Evolutionary conservation across 2,888 invertebrate species (phyloP).

Genomic region (Lutraria lutraria): DNA sequence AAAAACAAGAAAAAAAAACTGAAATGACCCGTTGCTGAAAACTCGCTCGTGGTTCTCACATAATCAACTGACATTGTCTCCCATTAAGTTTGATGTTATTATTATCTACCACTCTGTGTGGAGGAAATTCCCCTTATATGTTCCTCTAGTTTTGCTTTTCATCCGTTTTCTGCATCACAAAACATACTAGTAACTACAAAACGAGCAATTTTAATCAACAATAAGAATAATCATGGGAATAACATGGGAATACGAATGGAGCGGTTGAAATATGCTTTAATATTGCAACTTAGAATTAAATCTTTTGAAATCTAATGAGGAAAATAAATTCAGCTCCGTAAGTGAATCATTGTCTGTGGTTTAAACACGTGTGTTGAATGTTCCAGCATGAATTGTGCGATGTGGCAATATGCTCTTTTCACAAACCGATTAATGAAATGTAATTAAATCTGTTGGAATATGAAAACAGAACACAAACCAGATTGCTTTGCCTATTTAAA

Average conservation of each 20-base stretch:
- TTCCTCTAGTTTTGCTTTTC: neutral
- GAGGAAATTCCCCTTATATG: neutral
- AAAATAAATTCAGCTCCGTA: neutral
- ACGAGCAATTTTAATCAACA: neutral
- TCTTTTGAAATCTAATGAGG: neutral
- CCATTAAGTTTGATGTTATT: neutral
- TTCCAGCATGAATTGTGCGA: neutral
- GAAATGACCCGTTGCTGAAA: neutral
- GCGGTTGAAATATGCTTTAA: neutral
- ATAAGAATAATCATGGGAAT: neutral
- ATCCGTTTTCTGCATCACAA: neutral
- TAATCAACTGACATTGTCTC: neutral
- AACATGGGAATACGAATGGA: neutral
- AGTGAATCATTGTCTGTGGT: neutral
- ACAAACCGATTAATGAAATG: no score
- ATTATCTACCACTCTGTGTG: neutral
- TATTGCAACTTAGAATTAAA: neutral
- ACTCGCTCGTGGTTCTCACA: neutral
- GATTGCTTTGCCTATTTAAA: no score
- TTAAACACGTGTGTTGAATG: neutral
- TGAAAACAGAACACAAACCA: no score
- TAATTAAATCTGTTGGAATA: no score
- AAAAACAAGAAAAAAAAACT: neutral
- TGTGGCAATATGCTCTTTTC: neutral
- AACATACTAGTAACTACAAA: neutral